Evolutionary conservation across 2,888 invertebrate genomes (phyloP), one percentile per base, ranked within the genome.

Genomic region (Ypsolopha scabrella): DNA sequence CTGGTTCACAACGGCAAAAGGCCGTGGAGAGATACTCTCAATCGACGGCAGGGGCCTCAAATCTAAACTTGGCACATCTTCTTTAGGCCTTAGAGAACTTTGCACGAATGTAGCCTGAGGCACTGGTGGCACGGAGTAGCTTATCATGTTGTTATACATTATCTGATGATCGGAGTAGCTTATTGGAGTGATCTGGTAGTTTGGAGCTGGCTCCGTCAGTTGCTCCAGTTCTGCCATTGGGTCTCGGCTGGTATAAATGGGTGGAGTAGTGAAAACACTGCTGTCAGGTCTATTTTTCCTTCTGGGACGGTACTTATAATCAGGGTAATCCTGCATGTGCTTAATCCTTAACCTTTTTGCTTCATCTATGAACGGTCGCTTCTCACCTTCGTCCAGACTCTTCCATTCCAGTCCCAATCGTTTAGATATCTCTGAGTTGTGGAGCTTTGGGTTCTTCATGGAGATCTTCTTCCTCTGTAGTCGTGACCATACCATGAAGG

Each of bases 401-500:
- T 96, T 96, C 96, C 96, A 96, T 69, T 95, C 94, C 1, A 92
- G 89, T 0, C 95, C 95, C 6, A 95, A 79, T 10, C 93, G 81
- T 67, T 95, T 95, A 13, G 93, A 93, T 63, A 96, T 96, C 71
- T 93, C 92, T 0, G 92, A 91, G 62, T 93, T 93, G 72, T 92
- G 92, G 61, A 93, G 82, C 63, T 92, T 93, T 52, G 95, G 95
- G 68, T 95, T 93, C 70, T 94, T 90, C 70, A 91, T 88, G 0
- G 95, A 94, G 74, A 95, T 95, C 68, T 94, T 93, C 67, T 94
- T 91, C 46, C 95, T 77, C 66, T 97, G 97, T 44, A 96, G 85
- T 52, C 97, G 85, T 8, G 97, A 97, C 97, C 98, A 98, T 10
- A 98, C 98, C 98, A 98, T 98, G 83, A 98, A 98, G 0, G 98